phyloP scores from a whole-genome alignment of 2,797 vertebrate species.

The Alcedo quadribrachys region DNA sequence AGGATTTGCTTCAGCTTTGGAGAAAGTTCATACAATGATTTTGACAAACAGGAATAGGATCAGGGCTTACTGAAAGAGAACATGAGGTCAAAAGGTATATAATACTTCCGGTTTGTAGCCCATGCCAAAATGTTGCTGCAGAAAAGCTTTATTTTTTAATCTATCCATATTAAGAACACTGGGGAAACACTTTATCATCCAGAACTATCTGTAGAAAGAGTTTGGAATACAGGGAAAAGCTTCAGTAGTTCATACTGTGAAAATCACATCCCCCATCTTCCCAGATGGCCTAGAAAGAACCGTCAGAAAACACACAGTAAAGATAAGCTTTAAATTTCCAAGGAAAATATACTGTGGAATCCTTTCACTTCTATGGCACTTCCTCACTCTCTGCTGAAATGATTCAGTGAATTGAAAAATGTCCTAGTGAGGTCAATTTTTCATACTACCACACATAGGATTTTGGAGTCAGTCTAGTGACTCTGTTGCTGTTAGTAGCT shows the following conservation, averaged over 20 bases:
- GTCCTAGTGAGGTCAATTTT: not conserved
- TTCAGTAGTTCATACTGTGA: constrained; percentile 57
- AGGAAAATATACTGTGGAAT: constrained; percentile 69
- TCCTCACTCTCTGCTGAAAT: constrained; percentile 49
- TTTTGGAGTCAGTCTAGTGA: not conserved
- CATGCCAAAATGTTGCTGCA: not conserved
- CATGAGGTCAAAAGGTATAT: not conserved
- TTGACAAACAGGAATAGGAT: not conserved
- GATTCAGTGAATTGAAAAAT: constrained; percentile 50
- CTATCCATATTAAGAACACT: not conserved
- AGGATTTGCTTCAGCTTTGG: not conserved
- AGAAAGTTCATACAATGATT: not conserved
- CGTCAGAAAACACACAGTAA: constrained; percentile 58
- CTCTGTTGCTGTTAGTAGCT: not conserved
- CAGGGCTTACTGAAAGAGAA: not conserved
- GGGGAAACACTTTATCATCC: not conserved
- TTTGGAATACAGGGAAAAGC: constrained; percentile 58
- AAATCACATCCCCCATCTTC: constrained; percentile 68
- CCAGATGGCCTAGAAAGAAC: constrained; percentile 65
- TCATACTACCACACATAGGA: not conserved
- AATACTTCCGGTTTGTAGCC: not conserved
- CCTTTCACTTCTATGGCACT: constrained; percentile 63
- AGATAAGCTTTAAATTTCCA: constrained; percentile 70
- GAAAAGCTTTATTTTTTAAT: constrained; percentile 2
- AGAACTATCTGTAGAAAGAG: constrained; percentile 41